These are phyloP conservation scores for Sipha flava DNA, from an alignment of 1,140 invertebrate species.

Conservation along the genomic window DNA sequence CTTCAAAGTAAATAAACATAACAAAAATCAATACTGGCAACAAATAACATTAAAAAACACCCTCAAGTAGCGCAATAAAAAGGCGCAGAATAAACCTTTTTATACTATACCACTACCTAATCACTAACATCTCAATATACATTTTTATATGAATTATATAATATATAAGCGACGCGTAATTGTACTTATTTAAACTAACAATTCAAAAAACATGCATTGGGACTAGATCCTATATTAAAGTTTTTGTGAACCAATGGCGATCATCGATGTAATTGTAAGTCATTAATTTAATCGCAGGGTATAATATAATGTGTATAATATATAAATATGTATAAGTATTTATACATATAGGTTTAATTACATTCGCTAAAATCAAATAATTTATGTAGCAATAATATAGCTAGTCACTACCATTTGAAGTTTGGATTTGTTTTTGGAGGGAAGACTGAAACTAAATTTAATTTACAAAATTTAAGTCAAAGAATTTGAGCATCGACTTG, in stretches of 20 bases:
- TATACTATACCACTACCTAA: constrained; percentile 17
- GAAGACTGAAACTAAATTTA: constrained; percentile 25
- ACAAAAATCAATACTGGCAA: constrained; percentile 32
- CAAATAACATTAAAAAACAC: constrained; percentile 31
- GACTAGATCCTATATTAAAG: background rate
- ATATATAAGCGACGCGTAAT: constrained; percentile 7
- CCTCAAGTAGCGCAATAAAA: constrained; percentile 27
- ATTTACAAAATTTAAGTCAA: constrained; percentile 16
- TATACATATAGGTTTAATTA: background rate
- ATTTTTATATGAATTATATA: constrained; percentile 2
- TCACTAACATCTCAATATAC: constrained; percentile 25
- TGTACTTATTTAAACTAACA: background rate
- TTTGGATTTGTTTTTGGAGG: background rate
- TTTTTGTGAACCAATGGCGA: background rate
- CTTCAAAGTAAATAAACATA: constrained; percentile 20
- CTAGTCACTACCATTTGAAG: background rate
- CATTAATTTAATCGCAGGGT: background rate
- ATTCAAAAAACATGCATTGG: background rate
- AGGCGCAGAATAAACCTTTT: constrained; percentile 20
- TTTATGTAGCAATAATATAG: background rate
- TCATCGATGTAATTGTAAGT: background rate
- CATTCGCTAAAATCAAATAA: background rate
- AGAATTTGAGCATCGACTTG: constrained; percentile 32
- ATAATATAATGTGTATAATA: background rate
- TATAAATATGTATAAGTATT: background rate